Conservation (phyloP, 2,888 invertebrate genomes). For the Andricus curvator region DNA sequence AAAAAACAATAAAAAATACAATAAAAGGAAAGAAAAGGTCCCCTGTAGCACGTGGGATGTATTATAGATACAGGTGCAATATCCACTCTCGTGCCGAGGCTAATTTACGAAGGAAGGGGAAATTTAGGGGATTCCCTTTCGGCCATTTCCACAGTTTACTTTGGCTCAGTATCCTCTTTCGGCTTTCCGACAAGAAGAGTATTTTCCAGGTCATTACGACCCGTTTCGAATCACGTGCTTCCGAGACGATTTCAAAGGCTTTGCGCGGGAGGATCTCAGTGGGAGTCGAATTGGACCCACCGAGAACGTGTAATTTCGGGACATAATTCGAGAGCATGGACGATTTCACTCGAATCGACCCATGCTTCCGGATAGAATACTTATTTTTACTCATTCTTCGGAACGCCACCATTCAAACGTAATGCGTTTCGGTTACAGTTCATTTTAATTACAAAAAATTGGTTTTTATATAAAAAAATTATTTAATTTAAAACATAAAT, state of each 20-base stretch:
- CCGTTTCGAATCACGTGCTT: conserved; percentile 26
- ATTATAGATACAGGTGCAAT: neutral
- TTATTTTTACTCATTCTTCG: too few relatives aligned
- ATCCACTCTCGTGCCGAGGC: neutral
- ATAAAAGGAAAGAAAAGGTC: too few relatives aligned
- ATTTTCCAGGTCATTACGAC: conserved; percentile 29
- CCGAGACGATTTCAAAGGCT: conserved; percentile 4
- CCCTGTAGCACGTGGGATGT: neutral
- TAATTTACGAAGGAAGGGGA: neutral
- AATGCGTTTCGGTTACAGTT: too few relatives aligned
- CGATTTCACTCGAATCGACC: neutral
- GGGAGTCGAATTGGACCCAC: neutral
- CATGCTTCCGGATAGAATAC: neutral
- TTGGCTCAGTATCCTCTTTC: conserved; percentile 24
- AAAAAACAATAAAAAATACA: too few relatives aligned
- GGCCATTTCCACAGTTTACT: conserved; percentile 16
- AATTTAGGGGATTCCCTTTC: conserved; percentile 5
- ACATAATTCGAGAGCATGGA: neutral
- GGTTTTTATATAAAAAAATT: too few relatives aligned
- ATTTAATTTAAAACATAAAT: too few relatives aligned
- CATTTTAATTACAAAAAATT: too few relatives aligned
- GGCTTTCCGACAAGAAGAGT: neutral
- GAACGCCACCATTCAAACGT: too few relatives aligned
- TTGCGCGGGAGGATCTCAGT: neutral
- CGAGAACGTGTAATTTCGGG: conserved; percentile 4